Evolutionary conservation across 37 sponge, comb jelly and placozoan species (phyloP), one percentile per base, ranked within the genome.

Genomic region (Bolinopsis microptera): DNA sequence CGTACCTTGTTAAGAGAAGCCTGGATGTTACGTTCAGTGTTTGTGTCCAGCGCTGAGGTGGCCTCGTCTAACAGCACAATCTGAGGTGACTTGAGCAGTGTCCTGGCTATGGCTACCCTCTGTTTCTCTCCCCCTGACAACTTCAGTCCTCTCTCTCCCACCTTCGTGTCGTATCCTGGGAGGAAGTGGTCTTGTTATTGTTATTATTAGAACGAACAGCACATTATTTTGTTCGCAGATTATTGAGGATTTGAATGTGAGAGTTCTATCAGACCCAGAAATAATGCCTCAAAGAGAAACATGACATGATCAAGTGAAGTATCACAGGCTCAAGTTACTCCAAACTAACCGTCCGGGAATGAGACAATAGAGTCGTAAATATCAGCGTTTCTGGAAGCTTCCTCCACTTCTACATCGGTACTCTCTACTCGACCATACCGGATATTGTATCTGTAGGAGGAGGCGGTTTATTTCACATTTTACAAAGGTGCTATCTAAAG

Each of bases 41-140:
- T 90, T 0, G 99, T 98, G 92, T 98, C 99, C 39, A 98, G 95
- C 18, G 99, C 99, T 27, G 99, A 98, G 16, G 99, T 98, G 21
- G 99, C 99, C 94, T 97, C 99, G 70, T 99, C 99, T 37, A 99
- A 93, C 9, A 99, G 94, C 30, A 99, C 95, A 23, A 99, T 83
- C 0, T 95, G 94, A 18, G 99, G 99, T 0, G 97, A 93, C 94
- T 99, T 99, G 69, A 99, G 93, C 38, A 99, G 96, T 0, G 99
- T 99, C 28, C 99, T 61, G 0, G 99, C 99, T 80, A 99, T 99
- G 38, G 97, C 97, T 1, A 98, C 99, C 27, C 99, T 32, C 94
- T 99, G 99, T 92, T 99, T 99, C 94, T 99, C 99, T 37, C 99
- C 99, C 0, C 99, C 99, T 34, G 98, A 97, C 83, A 99, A 95